Conservation (phyloP, 2,797 vertebrate species). For the Aselliscus stoliczkanus region DNA sequence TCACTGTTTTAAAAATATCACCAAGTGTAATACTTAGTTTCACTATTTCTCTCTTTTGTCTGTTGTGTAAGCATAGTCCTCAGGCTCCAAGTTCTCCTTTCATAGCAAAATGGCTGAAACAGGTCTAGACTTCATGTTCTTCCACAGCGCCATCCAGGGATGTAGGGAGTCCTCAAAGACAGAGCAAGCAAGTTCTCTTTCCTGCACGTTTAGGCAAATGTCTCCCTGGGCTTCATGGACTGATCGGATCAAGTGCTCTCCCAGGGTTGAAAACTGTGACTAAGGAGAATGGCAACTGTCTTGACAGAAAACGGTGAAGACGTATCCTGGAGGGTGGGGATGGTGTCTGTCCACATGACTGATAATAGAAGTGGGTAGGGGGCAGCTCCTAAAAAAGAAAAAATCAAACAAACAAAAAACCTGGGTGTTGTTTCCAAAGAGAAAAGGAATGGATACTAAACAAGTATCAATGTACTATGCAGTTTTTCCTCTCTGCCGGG, state of each 20-base stretch:
- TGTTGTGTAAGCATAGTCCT: not conserved
- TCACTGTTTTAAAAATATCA: not conserved
- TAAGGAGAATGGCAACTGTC: not conserved
- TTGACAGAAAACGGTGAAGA: not conserved
- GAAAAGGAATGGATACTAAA: not conserved
- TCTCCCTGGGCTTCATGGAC: not conserved
- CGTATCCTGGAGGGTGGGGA: not conserved
- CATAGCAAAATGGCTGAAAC: not conserved
- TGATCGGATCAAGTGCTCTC: not conserved
- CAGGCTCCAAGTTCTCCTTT: not conserved
- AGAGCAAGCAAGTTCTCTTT: not conserved
- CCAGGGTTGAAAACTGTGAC: not conserved
- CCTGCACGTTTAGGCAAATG: not conserved
- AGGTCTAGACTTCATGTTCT: not conserved
- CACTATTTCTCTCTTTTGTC: not conserved
- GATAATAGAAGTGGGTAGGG: not conserved
- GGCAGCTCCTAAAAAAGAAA: not conserved
- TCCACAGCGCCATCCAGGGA: not conserved
- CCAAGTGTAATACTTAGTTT: not conserved
- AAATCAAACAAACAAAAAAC: not conserved
- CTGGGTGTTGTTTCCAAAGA: not conserved
- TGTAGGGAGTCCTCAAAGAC: not conserved
- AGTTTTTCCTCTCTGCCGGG: not conserved
- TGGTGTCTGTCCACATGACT: not conserved
- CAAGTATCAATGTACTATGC: not conserved